A percentile compares a stretch with the other conserved stretches of the same genome.
These are phyloP conservation scores for Eremobia ochroleuca DNA, from an alignment of 2,888 invertebrate species.

Conservation along the genomic window DNA sequence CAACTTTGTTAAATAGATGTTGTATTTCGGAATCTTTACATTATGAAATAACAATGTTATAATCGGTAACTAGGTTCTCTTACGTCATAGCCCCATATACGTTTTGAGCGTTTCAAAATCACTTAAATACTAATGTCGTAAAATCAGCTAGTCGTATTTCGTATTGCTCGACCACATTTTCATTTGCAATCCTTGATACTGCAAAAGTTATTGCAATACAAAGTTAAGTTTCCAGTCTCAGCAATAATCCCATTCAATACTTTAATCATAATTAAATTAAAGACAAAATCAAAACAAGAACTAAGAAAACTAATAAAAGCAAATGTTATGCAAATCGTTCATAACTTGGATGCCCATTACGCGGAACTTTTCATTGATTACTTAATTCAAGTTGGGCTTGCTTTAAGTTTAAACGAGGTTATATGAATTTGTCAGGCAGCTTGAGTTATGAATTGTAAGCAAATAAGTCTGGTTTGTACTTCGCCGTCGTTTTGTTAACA, in stretches of 20 bases:
- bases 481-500: slow-evolving; percentile 35
- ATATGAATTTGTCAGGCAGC: slow-evolving; percentile 77
- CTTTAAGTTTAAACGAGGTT: slow-evolving; percentile 75
- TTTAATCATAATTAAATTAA: slow-evolving; percentile 25
- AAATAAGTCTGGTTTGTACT: slow-evolving; percentile 64
- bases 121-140: background rate
- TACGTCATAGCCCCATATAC: background rate
- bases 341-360: slow-evolving; percentile 69
- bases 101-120: slow-evolving; percentile 5
- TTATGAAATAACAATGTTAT: background rate
- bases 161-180: slow-evolving; percentile 19
- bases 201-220: background rate
- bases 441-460: slow-evolving; percentile 72
- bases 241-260: slow-evolving; percentile 15
- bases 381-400: slow-evolving; percentile 70
- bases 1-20: background rate
- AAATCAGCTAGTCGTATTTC: background rate
- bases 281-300: slow-evolving; percentile 53
- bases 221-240: background rate
- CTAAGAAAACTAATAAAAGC: slow-evolving; percentile 64
- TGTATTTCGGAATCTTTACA: background rate
- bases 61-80: background rate
- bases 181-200: background rate
- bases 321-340: slow-evolving; percentile 69
- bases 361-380: slow-evolving; percentile 77